Evolutionary conservation across 1,140 invertebrate genomes (phyloP), one percentile per base, ranked within the genome.

Genomic region (Carposina sasakii): DNA sequence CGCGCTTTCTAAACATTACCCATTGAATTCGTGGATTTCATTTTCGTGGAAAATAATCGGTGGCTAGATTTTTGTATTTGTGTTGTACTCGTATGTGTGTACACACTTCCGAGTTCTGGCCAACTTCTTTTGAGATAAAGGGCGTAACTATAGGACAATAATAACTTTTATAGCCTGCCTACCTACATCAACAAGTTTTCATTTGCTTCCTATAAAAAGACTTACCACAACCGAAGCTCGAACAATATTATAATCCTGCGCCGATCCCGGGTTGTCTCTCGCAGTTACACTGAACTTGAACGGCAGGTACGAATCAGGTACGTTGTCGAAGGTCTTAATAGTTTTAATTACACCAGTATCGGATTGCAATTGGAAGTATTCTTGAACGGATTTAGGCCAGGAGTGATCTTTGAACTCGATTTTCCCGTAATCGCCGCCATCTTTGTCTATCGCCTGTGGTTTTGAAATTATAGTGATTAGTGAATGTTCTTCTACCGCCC

Each of bases 391-490:
- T 50, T 87, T 87, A 0, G 87, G 87, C 60, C 88, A 88, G 0
- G 85, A 86, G 4, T 89, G 75, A 52, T 93, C 87, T 17, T 87
- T 88, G 63, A 94, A 96, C 40, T 90, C 87, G 1, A 97, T 82
- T 62, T 90, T 90, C 0, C 93, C 93, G 66, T 89, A 94, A 50
- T 90, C 89, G 3, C 93, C 93, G 48, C 92, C 94, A 57, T 97
- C 95, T 48, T 88, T 89, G 71, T 97, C 95, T 52, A 90, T 89
- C 2, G 95, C 94, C 83, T 93, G 63, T 53, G 62, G 66, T 63
- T 46, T 47, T 58, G 9, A 52, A 28, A 17, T 34, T 30, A 28
- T 19, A 43, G 21, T 13, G n/a, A 19, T 13, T 8, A 24, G 40
- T n/a, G n/a, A n/a, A n/a, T n/a, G n/a, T n/a, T n/a, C n/a, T n/a